Conservation (phyloP, 2,113 vertebrate species). For the Oostethus manadensis region DNA sequence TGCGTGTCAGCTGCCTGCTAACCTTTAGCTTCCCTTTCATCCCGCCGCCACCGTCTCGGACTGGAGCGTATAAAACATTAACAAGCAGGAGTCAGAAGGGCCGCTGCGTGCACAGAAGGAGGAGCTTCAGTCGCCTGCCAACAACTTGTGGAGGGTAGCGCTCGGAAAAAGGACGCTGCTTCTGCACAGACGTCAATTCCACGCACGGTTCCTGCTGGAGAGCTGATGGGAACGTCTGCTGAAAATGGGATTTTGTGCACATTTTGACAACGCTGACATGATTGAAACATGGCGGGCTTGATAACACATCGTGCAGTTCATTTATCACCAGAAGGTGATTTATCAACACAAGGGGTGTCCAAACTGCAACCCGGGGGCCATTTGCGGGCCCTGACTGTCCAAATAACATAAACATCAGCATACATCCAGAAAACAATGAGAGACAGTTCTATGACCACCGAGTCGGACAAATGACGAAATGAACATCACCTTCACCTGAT, state of each 20-base stretch:
- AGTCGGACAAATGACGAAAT: too few species aligned
- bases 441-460: too few species aligned
- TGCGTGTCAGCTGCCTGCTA: not conserved
- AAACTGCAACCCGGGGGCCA: too few species aligned
- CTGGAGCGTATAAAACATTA: slow-evolving; percentile 31
- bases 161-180: not conserved
- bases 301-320: slow-evolving; percentile 34
- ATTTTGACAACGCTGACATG: slow-evolving; percentile 33
- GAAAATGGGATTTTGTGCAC: slow-evolving; percentile 9
- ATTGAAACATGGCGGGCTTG: slow-evolving; percentile 14
- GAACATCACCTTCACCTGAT: too few species aligned
- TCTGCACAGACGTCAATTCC: slow-evolving; percentile 23
- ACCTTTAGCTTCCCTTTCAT: slow-evolving; percentile 4
- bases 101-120: too few species aligned
- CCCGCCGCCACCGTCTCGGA: slow-evolving; percentile 10
- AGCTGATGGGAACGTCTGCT: slow-evolving; percentile 15
- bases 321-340: slow-evolving; percentile 46
- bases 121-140: slow-evolving; percentile 10
- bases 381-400: too few species aligned
- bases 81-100: slow-evolving; percentile 10
- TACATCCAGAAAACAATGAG: too few species aligned
- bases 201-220: slow-evolving; percentile 11
- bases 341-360: too few species aligned
- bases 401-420: too few species aligned
- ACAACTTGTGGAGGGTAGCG: slow-evolving; percentile 21